Base-by-base conservation (phyloP, 1,140 invertebrate species). In the Ganaspis sp. region DNA sequence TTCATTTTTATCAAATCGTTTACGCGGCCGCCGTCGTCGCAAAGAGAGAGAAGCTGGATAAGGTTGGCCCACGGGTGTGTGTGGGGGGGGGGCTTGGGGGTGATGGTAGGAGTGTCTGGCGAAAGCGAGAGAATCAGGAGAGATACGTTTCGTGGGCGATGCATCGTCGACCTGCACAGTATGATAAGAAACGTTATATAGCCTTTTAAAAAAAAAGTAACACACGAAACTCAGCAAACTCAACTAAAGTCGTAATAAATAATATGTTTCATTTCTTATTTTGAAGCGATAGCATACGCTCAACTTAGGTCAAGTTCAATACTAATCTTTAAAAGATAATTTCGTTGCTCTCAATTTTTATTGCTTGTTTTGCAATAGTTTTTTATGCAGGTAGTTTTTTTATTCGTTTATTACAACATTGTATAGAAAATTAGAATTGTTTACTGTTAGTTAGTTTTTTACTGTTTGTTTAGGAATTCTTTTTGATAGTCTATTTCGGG, bases 1-100 rank as follows among this genome's bases (percentile, higher is more conserved):
- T 49, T 49, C 45, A 49, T 49, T 49, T 49, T 49, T 49, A 49
- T 49, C 45, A 49, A 49, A 49, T 49, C 45, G 45, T 49, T 49
- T 49, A 49, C 45, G n/a, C 45, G 45, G 45, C 6, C 15, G 45
- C 45, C 45, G 45, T 49, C n/a, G 45, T 49, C 5, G 45, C 45
- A 17, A 49, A 5, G 3, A 49, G 45, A 49, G 45, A 49, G n/a
- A 45, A 49, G 15, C 4, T 17, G 15, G 45, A 49, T 15, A n/a
- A 5, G 12, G 0, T 49, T 49, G n/a, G n/a, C 45, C 45, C 15
- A 15, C 42, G 4, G 12, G 29, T 1, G 12, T 0, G 5, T 5
- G 45, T 6, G 11, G 12, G 12, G 11, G n/a, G n/a, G 45, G 45
- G n/a, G n/a, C n/a, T n/a, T n/a, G n/a, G n/a, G n/a, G n/a, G n/a